These are phyloP conservation scores for Megaustenia siamemsis DNA, from an alignment of 2,888 invertebrate species.

Conservation along the genomic window DNA sequence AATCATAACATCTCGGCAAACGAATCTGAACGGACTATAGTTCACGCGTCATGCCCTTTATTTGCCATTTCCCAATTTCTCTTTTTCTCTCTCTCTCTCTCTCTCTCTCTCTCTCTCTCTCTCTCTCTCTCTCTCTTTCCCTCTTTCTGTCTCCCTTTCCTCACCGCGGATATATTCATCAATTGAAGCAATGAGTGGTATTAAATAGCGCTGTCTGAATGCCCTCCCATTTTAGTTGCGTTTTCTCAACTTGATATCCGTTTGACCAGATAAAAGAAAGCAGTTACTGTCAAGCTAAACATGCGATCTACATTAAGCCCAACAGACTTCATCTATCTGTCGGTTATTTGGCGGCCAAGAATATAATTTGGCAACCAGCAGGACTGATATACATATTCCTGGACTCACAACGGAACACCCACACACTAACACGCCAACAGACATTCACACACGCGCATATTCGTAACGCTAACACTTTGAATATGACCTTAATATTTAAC, in stretches of 20 bases:
- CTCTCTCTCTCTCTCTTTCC: background rate
- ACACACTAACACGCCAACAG: no score
- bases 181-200: background rate
- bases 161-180: background rate
- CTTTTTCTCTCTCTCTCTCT: background rate
- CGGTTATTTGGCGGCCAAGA: background rate
- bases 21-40: no score
- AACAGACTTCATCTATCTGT: slow-evolving; percentile 19
- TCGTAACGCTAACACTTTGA: no score
- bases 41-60: no score
- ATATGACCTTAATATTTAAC: no score
- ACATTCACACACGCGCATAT: no score
- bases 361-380: background rate
- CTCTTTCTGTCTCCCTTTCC: background rate
- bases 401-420: no score
- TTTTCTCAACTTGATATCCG: background rate
- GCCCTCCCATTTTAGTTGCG: background rate
- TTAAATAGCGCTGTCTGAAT: background rate
- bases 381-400: background rate
- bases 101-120: background rate
- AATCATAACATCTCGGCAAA: no score
- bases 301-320: slow-evolving; percentile 16
- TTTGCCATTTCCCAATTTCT: no score
- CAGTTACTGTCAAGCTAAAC: slow-evolving; percentile 28
- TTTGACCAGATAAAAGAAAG: background rate